Conservation (phyloP, 2,888 invertebrate species). For the Apamea anceps region DNA sequence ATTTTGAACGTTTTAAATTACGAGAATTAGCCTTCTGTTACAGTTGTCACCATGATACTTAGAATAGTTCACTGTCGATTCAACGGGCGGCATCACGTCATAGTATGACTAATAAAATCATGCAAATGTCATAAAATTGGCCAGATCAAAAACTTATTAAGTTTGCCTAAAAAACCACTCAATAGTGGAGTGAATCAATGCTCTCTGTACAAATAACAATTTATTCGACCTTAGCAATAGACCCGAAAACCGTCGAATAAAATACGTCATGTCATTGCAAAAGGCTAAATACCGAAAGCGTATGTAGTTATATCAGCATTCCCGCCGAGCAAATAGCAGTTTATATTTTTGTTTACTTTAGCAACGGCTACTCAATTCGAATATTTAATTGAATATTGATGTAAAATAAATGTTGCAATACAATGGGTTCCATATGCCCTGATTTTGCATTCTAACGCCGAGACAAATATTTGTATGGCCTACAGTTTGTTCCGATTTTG, state of each 20-base stretch:
- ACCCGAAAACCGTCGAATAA: constrained; percentile 8
- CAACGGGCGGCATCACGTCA: too few species aligned
- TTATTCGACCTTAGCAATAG: constrained; percentile 1
- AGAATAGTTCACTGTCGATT: too few species aligned
- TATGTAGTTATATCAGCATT: constrained; percentile 18
- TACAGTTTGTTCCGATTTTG: constrained; percentile 43
- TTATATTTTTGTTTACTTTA: constrained; percentile 47
- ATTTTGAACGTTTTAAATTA: too few species aligned
- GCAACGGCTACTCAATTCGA: constrained; percentile 45
- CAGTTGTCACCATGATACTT: not conserved
- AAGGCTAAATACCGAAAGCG: constrained; percentile 12
- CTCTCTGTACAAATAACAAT: not conserved
- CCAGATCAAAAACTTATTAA: not conserved
- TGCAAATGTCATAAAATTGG: not conserved
- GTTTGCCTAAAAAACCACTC: not conserved
- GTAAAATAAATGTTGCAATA: constrained; percentile 48
- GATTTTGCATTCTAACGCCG: constrained; percentile 48
- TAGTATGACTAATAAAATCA: not conserved
- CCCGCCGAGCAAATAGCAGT: constrained; percentile 27
- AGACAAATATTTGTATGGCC: constrained; percentile 47
- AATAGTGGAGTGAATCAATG: not conserved
- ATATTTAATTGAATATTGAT: constrained; percentile 57
- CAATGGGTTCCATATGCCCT: constrained; percentile 20
- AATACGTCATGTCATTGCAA: not conserved
- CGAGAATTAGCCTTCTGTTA: too few species aligned